A percentile compares a stretch with the other conserved stretches of the same genome.
phyloP scores from a whole-genome alignment of 2,797 vertebrate species.

The Mastacembelus armatus region DNA sequence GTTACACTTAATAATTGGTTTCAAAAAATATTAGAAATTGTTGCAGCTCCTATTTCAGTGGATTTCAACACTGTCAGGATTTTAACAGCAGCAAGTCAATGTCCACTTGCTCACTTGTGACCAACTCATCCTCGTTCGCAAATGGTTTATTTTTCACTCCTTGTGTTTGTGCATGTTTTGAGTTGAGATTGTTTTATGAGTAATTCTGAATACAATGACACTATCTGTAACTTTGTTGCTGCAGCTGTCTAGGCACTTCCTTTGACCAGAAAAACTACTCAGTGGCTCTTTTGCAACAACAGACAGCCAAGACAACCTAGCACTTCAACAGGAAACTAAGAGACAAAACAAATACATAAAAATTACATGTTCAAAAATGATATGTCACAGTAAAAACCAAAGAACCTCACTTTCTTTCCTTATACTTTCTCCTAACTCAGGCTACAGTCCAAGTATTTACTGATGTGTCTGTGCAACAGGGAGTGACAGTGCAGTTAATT shows the following conservation, averaged over 20 bases:
- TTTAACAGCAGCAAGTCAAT: no score
- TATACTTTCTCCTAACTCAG: constrained; percentile 1
- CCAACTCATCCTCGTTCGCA: no score
- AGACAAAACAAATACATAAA: constrained; percentile 31
- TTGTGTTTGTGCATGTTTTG: no score
- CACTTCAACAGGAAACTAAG: constrained; percentile 16
- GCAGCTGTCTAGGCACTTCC: constrained; percentile 59
- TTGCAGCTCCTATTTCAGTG: no score
- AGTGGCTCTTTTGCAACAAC: constrained; percentile 24
- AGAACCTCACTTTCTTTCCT: background rate
- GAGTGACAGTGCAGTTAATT: constrained; percentile 34
- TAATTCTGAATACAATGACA: background rate
- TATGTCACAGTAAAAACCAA: constrained; percentile 39
- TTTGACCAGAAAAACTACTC: constrained; percentile 33
- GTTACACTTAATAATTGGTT: background rate
- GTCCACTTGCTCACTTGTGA: no score
- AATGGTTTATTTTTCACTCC: no score
- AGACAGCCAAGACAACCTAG: constrained; percentile 17
- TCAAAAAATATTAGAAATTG: background rate
- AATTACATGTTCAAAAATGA: constrained; percentile 25
- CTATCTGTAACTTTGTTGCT: constrained; percentile 4
- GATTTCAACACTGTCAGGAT: no score
- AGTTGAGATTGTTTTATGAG: no score
- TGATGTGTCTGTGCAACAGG: constrained; percentile 58
- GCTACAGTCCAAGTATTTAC: constrained; percentile 17